Percentiles rank a stretch among this genome's conserved stretches.
phyloP scores from a whole-genome alignment of 2,888 invertebrate genomes.

The Balanococcus diminutus region DNA sequence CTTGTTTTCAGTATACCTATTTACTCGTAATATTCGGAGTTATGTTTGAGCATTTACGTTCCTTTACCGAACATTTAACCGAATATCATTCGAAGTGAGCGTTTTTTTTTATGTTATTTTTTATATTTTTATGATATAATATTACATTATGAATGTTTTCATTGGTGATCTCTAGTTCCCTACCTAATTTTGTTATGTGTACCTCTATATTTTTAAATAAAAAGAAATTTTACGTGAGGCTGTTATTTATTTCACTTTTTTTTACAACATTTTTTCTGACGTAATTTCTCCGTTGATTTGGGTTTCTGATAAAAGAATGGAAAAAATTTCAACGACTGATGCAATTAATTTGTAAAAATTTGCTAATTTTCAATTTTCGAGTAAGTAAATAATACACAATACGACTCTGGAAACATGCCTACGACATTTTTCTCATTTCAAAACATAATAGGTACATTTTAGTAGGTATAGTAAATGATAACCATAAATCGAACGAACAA shows the following conservation, averaged over 20 bases:
- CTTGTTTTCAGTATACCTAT: constrained; percentile 2
- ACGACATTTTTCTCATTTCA: too few relatives aligned
- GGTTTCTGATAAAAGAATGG: not conserved
- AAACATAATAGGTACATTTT: too few relatives aligned
- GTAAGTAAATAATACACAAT: too few relatives aligned
- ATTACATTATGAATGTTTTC: not conserved
- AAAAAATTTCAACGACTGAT: too few relatives aligned
- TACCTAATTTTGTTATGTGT: not conserved
- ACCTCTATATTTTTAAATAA: not conserved
- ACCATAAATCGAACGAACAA: too few relatives aligned
- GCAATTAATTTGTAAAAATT: too few relatives aligned
- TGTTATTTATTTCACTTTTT: constrained; percentile 7
- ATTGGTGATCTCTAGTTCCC: constrained; percentile 22
- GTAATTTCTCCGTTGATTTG: not conserved
- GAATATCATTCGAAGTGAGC: constrained; percentile 6
- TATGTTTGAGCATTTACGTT: constrained; percentile 11
- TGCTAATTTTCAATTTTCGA: too few relatives aligned
- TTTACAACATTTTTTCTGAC: not conserved
- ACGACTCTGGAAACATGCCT: too few relatives aligned
- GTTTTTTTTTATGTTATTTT: not conserved
- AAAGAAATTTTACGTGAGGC: not conserved
- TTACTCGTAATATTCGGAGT: constrained; percentile 20
- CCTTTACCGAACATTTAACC: not conserved
- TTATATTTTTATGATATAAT: not conserved
- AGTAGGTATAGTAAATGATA: too few relatives aligned